Evolutionary conservation across 92 coral and sea anemone species (phyloP), one percentile per base, ranked within the genome.

Genomic region (Zoanthus solanderi): DNA sequence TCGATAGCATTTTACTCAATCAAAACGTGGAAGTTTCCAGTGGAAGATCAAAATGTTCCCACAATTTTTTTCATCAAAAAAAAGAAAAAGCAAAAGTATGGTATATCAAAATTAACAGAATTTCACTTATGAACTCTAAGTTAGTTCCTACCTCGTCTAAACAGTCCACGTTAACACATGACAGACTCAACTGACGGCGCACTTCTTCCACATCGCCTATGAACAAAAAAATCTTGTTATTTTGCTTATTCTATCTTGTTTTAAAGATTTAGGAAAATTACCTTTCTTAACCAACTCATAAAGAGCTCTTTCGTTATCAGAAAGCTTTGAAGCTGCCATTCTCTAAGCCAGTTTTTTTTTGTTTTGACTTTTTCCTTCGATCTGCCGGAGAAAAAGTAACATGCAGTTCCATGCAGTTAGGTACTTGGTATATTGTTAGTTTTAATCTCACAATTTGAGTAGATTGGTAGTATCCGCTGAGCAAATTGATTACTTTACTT

Each of bases 121-220:
- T 5, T 30, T 63, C 69, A 17, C 32, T 18, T 7, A 16, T 4
- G 10, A 63, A 63, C 9, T 11, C 12, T 50, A 50, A 50, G 9
- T 34, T 8, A 50, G 9, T 34, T 8, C 87, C 18, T 18, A 94
- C 98, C 93, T 94, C 95, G 72, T 94, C 98, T 11, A 83, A 74
- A 31, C 95, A 95, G 87, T 96, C 94, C 30, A 96, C 93, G 7
- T 92, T 84, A 60, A 93, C 96, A 87, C 76, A 80, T 18, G 90
- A 92, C 54, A 90, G 63, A 69, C 94, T 93, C 68, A 96, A 88
- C 66, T 95, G 83, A n/a, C 92, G 87, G 18, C 92, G 83, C 9
- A 86, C 93, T 75, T 96, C 97, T 3, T 86, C 93, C 60, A 81
- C 78, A 76, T 95, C 88, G 1, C 96, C 99, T 96, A 85, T 72